Conservation (phyloP, 1,140 invertebrate genomes). For the Drosophila willistoni region DNA sequence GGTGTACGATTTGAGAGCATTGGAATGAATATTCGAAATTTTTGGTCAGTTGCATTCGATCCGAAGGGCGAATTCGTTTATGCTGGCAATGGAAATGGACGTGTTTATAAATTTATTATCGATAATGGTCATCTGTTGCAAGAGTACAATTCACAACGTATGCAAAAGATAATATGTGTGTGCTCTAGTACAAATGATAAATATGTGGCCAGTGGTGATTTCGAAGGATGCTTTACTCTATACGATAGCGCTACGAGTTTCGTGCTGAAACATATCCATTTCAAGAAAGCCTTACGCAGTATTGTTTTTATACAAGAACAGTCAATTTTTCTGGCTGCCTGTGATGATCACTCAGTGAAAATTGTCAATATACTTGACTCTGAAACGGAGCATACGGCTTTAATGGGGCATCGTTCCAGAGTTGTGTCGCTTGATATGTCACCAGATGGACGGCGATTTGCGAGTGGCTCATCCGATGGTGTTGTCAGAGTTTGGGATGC, state of each 20-base stretch:
- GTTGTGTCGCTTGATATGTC: conserved; percentile 30
- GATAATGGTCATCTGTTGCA: conserved; percentile 6
- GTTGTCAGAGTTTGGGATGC: conserved; percentile 30
- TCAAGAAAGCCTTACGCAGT: conserved; percentile 9
- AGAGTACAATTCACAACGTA: conserved; percentile 19
- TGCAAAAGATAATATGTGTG: conserved; percentile 21
- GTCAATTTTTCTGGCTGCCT: neutral
- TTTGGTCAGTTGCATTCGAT: conserved; percentile 29
- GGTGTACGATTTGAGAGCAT: conserved; percentile 27
- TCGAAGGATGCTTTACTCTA: conserved; percentile 20
- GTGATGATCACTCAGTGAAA: conserved; percentile 41
- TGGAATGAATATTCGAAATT: neutral
- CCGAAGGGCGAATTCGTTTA: neutral
- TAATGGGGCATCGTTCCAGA: conserved; percentile 8
- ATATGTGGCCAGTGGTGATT: conserved; percentile 23
- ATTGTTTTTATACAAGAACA: conserved; percentile 5
- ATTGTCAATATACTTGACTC: conserved; percentile 23
- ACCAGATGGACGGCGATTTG: conserved; percentile 18
- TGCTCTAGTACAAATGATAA: conserved; percentile 10
- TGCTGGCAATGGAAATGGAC: conserved; percentile 35
- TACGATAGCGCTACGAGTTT: conserved; percentile 24
- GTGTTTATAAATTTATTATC: conserved; percentile 16
- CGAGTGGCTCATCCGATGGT: conserved; percentile 29
- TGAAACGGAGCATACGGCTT: neutral
- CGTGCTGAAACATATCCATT: conserved; percentile 6